Percentiles rank a stretch among this genome's conserved stretches.
Conservation (phyloP, 2,797 vertebrate genomes). For the Tenualosa ilisha region DNA sequence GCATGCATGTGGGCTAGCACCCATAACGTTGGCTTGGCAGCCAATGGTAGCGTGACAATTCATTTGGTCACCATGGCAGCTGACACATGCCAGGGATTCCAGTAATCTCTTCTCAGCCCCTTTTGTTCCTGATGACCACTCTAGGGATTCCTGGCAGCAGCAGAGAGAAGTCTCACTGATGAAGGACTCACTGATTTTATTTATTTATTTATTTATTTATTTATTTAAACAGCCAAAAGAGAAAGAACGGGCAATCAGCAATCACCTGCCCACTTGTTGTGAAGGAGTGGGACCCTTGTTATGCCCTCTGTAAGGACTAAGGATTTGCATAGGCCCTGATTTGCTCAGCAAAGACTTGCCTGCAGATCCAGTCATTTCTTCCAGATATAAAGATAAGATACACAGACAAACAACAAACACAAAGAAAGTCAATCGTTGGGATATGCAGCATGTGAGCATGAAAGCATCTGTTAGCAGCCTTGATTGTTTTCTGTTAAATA, state of each 20-base stretch:
- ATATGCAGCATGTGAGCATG: not conserved
- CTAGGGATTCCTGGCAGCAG: constrained; percentile 1
- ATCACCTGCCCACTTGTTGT: not conserved
- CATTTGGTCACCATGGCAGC: constrained; percentile 64
- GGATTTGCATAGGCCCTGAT: constrained; percentile 8
- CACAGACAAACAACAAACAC: not conserved
- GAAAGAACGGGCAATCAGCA: not conserved
- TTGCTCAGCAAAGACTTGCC: not conserved
- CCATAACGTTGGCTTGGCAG: not conserved
- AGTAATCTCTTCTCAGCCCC: constrained; percentile 63
- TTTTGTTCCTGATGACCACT: constrained; percentile 55
- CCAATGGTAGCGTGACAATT: constrained; percentile 11
- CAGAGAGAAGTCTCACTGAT: not conserved
- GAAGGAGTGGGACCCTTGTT: not conserved
- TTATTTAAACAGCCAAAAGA: not conserved
- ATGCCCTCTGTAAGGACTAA: too few relatives aligned
- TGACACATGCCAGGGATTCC: constrained; percentile 58
- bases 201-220: not conserved
- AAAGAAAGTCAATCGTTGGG: not conserved
- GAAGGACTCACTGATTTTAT: not conserved
- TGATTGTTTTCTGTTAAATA: not conserved
- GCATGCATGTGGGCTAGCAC: constrained; percentile 31
- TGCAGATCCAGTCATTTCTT: not conserved
- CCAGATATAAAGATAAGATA: not conserved
- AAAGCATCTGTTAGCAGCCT: not conserved